phyloP scores from a whole-genome alignment of 2,113 vertebrate genomes.

The Pseudorectes ferrugineus region DNA sequence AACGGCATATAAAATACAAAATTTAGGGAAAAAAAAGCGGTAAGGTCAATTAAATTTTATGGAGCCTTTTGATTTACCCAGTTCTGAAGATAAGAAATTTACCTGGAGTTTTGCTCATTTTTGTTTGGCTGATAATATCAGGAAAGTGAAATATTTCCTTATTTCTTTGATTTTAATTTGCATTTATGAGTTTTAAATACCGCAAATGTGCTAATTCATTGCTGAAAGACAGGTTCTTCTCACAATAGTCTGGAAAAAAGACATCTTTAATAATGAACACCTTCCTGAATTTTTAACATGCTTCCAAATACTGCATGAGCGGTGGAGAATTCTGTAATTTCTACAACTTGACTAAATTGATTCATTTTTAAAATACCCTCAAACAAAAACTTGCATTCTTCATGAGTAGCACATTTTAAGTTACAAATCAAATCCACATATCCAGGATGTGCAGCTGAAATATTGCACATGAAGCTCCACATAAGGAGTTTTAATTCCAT shows the following conservation, averaged over 20 bases:
- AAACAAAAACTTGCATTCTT: background rate
- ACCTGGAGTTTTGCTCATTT: background rate
- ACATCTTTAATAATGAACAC: background rate
- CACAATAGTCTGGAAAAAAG: background rate
- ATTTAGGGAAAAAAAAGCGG: rapidly evolving
- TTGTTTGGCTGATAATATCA: background rate
- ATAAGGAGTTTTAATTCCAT: background rate
- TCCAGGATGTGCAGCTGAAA: background rate
- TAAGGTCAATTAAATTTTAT: background rate
- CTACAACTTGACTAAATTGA: background rate
- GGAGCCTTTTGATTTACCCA: background rate
- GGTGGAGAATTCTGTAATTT: background rate
- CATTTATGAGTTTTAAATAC: background rate
- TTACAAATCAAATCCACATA: background rate
- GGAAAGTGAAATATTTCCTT: background rate
- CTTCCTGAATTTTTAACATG: background rate
- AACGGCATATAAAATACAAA: background rate
- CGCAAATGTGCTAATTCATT: background rate
- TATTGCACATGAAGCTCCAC: background rate
- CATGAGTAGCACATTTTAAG: background rate
- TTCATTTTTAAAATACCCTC: background rate
- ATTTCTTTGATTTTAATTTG: background rate
- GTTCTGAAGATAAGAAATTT: background rate
- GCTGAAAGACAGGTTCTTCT: background rate
- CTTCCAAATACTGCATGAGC: background rate